Percentiles rank a stretch among this genome's conserved stretches.
phyloP scores from a whole-genome alignment of 2,113 vertebrate genomes.

The Anarhynchus alexandrinus region DNA sequence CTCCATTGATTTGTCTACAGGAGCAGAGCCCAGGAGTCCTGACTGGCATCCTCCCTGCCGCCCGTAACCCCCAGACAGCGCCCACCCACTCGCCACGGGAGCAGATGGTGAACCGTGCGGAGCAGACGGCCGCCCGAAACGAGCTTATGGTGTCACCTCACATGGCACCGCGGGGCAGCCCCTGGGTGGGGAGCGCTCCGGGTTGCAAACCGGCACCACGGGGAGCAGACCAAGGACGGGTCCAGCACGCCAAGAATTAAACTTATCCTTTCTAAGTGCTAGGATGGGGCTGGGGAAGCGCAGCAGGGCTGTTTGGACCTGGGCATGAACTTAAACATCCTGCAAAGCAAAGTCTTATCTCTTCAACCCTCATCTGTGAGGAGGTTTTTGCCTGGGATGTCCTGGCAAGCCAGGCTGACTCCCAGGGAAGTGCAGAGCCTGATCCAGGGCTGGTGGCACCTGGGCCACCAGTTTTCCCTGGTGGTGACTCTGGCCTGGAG shows the following conservation, averaged over 20 bases:
- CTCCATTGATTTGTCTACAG: not conserved
- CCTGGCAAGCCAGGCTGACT: not conserved
- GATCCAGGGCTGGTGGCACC: not conserved
- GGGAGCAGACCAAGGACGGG: not conserved
- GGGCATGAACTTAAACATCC: not conserved
- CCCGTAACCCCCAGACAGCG: not conserved
- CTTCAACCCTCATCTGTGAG: not conserved
- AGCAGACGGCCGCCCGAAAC: not conserved
- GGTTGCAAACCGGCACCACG: not conserved
- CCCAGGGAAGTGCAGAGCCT: rapidly evolving
- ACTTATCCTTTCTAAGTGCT: not conserved
- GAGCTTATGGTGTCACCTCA: not conserved
- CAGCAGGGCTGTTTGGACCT: not conserved
- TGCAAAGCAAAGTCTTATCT: not conserved
- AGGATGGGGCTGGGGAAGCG: not conserved
- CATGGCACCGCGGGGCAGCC: not conserved
- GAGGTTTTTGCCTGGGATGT: not conserved
- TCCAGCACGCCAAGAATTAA: not conserved
- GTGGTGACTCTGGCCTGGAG: not conserved
- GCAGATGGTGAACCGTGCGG: not conserved
- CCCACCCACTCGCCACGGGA: rapidly evolving
- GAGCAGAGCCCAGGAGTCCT: not conserved
- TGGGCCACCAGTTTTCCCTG: not conserved
- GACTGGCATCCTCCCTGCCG: rapidly evolving
- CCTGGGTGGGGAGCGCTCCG: not conserved